Evolutionary conservation across 2,888 invertebrate species (phyloP), one percentile per base, ranked within the genome.

Genomic region (Drosophila prolongata): DNA sequence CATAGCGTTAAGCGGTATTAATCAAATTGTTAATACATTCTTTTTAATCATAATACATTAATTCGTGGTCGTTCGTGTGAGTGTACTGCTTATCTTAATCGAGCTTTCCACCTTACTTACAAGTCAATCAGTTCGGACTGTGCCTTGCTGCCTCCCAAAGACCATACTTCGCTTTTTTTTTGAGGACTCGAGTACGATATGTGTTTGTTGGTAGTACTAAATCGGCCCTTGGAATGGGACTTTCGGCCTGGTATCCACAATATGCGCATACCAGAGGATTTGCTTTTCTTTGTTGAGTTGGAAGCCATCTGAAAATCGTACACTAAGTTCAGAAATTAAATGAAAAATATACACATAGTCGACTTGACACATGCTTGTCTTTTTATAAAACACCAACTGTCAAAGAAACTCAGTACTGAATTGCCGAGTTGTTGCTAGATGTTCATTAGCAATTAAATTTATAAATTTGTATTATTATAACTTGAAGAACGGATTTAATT

Each of bases 231-330:
- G 43, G 87, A 80, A 76, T 91, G 87, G 52, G 87, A 85, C 60
- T 90, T 89, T 53, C 90, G 90, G 59, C 91, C 92, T 58, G 92
- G 92, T 87, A 92, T 91, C 92, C 92, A 92, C 60, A 92, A 85
- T 44, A 91, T 87, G 60, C 91, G 91, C 76, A 92, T 77, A 62
- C 91, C 91, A 58, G 85, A 79, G 58, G 87, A 70, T 68, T 89
- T 90, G 58, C 78, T 80, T 84, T 90, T 91, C 76, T 86, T 89
- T 70, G 90, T 75, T 35, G 85, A 62, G 56, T 71, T 75, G 37
- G 81, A 83, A 74, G 91, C 79, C 91, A 91, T 91, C 89, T 90
- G 80, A 50, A 83, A 85, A 69, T 75, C 74, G 68, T 68, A 50
- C 34, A 34, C 73, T 44, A 30, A 64, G 30, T 72, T 64, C 56